Evolutionary conservation across 2,113 vertebrate genomes (phyloP).

Genomic region (Tragelaphus strepsiceros): DNA sequence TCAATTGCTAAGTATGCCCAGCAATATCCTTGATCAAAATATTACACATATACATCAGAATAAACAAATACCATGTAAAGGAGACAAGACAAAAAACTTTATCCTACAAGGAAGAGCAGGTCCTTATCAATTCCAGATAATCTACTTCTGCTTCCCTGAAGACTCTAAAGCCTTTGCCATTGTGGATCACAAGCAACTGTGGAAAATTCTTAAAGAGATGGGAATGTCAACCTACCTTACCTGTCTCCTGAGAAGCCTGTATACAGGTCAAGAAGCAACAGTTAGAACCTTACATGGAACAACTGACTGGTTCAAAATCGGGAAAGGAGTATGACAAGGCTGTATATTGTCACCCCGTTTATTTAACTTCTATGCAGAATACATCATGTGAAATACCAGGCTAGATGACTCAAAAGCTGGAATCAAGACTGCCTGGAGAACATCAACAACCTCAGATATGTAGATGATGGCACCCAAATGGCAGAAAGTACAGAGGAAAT

Average conservation of each 20-base stretch:
- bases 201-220: neutral
- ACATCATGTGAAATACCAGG: neutral
- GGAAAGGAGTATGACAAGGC: neutral
- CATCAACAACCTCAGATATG: neutral
- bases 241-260: neutral
- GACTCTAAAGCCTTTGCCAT: neutral
- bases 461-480: neutral
- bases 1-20: neutral
- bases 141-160: neutral
- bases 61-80: neutral
- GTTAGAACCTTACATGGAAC: neutral
- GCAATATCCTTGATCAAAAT: neutral
- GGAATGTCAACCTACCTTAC: neutral
- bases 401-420: neutral
- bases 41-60: neutral
- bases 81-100: neutral
- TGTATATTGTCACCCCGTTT: neutral
- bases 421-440: neutral
- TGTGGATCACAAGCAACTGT: neutral
- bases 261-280: neutral
- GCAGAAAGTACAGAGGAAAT: neutral
- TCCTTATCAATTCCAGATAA: neutral
- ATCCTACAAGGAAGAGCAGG: neutral
- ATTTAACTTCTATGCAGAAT: neutral
- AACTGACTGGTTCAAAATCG: neutral